These are phyloP conservation scores for Trachelus iudaicus DNA, from an alignment of 2,888 invertebrate species.

Conservation along the genomic window DNA sequence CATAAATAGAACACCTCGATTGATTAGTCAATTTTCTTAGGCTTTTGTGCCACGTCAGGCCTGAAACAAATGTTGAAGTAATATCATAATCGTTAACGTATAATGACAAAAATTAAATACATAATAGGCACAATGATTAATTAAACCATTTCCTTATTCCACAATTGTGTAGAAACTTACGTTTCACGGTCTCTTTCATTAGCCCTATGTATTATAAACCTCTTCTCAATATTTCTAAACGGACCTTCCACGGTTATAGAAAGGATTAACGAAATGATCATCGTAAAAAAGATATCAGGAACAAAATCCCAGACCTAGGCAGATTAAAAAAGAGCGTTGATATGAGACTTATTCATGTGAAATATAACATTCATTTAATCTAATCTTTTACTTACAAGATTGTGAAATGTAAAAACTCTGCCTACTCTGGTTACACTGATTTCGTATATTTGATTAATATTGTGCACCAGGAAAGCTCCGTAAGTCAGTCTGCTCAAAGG, in stretches of 20 bases:
- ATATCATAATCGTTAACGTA: no score
- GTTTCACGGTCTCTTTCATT: no score
- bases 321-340: not conserved
- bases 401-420: slow-evolving; percentile 35
- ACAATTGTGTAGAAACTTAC: no score
- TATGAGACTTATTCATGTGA: not conserved
- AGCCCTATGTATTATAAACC: slow-evolving; percentile 23
- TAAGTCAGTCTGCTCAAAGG: slow-evolving; percentile 49
- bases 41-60: no score
- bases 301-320: slow-evolving; percentile 41
- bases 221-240: slow-evolving; percentile 46
- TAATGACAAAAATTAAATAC: no score
- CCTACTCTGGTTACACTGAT: slow-evolving; percentile 38
- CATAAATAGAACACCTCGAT: no score
- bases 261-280: slow-evolving; percentile 39
- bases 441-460: slow-evolving; percentile 43
- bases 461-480: slow-evolving; percentile 46
- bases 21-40: no score
- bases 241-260: slow-evolving; percentile 46
- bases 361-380: not conserved
- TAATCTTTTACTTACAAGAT: slow-evolving; percentile 33
- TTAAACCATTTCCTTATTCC: no score
- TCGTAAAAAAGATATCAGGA: slow-evolving; percentile 41
- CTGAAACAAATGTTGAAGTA: no score
- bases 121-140: no score